These are phyloP conservation scores for Anguilla pacifica DNA, from an alignment of 2,797 vertebrate genomes.

Conservation along the genomic window DNA sequence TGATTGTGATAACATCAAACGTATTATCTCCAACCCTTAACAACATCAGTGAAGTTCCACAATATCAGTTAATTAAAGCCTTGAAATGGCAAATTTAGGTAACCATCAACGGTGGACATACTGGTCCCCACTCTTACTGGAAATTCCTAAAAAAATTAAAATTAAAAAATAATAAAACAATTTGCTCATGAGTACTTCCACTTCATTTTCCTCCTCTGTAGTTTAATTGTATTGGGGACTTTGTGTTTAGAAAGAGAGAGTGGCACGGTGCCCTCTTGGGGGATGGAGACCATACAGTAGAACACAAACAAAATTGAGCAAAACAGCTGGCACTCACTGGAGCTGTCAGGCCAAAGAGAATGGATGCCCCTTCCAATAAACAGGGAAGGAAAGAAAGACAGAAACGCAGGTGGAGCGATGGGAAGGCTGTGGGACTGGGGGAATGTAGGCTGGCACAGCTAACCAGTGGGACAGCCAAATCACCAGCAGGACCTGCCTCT, in stretches of 20 bases:
- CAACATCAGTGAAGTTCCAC: background rate
- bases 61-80: background rate
- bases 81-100: background rate
- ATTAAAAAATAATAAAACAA: background rate
- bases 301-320: conserved; percentile 12
- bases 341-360: conserved; percentile 47
- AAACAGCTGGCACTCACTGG: conserved; percentile 44
- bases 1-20: background rate
- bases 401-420: conserved; percentile 18
- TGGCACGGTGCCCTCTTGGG: background rate
- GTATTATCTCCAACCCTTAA: background rate
- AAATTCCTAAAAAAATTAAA: background rate
- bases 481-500: conserved; percentile 43
- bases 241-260: conserved; percentile 10
- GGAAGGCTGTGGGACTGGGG: conserved; percentile 29
- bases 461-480: conserved; percentile 50
- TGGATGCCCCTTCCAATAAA: conserved; percentile 45
- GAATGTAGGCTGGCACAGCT: conserved; percentile 18
- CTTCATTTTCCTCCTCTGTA: background rate
- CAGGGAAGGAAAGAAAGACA: conserved; percentile 43
- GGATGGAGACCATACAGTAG: background rate
- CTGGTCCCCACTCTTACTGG: background rate
- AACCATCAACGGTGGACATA: background rate
- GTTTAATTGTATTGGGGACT: background rate
- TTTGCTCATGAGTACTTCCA: background rate